Base-by-base conservation (phyloP, 2,888 invertebrate genomes). In the Andrena chrysosceles region DNA sequence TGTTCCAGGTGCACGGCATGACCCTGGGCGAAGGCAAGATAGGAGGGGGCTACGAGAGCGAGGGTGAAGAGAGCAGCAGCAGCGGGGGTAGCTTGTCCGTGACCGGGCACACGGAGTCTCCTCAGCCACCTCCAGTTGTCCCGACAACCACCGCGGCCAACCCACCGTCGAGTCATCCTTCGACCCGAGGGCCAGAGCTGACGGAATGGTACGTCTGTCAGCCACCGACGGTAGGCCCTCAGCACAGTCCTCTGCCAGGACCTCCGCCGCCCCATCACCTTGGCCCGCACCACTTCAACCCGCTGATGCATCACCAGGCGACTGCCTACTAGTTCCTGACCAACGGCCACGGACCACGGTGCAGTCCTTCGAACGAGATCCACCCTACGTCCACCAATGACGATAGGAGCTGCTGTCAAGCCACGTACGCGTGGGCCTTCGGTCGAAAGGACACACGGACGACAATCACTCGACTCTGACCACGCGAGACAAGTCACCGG, bases 131-230 rank as follows among this genome's bases (percentile, higher is more conserved):
- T 95, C 80, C 93, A 91, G 83, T 92, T 81, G 88, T 91, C 79
- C 89, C 92, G 81, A 87, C 92, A 74, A 74, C 90, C 35, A 89
- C 89, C 49, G 72, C 87, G 63, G 20, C 85, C 87, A 89, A 84
- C 85, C 89, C 83, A 79, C 86, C 85, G 75, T 85, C 91, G 77
- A 91, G 89, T 86, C 94, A 94, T 88, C 94, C 94, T 74, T 91
- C 96, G 89, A 95, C 74, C 20, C 89, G 92, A 66, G 90, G 89
- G 66, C 90, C 96, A n/a, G 96, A 97, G 92, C 93, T 97, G 85
- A 95, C 95, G 90, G 97, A 98, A 87, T 96, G 98, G 96, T 97
- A 98, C 94, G 96, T 97, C 74, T 97, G 97, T 89, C 97, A 97
- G 93, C 96, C 97, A 94, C 94, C 95, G 89, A 95, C 95, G 92